Conservation (phyloP, 2,797 vertebrate genomes). For the Aphelocoma californica region DNA sequence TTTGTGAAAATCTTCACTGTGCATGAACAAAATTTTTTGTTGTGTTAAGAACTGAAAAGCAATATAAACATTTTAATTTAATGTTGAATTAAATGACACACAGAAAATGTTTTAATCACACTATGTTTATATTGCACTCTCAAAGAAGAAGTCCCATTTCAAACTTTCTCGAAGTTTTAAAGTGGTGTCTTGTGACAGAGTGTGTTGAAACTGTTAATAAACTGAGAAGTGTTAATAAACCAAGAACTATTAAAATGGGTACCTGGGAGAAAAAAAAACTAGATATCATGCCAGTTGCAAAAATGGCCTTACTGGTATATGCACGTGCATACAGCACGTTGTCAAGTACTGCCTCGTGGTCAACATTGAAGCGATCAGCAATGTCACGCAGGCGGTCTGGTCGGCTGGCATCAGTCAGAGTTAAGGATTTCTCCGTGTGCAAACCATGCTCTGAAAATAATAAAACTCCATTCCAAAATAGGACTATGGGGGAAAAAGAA, state of each 20-base stretch:
- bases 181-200: background rate
- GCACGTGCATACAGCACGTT: constrained; percentile 96
- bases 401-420: constrained; percentile 77
- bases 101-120: background rate
- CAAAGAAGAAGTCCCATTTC: background rate
- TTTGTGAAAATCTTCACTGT: background rate
- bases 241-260: background rate
- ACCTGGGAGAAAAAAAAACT: background rate
- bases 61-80: background rate
- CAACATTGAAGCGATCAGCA: constrained; percentile 91
- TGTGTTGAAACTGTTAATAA: background rate
- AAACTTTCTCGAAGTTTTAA: background rate
- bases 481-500: background rate
- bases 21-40: background rate
- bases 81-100: background rate
- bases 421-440: constrained; percentile 70
- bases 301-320: constrained; percentile 87
- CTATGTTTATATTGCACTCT: background rate
- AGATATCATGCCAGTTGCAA: background rate
- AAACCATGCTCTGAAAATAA: background rate
- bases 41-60: background rate
- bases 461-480: background rate
- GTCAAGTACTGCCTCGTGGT: constrained; percentile 95
- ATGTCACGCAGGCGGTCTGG: constrained; percentile 95
- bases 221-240: background rate